phyloP scores from a whole-genome alignment of 1,140 invertebrate species.

The Acyrthosiphon pisum region DNA sequence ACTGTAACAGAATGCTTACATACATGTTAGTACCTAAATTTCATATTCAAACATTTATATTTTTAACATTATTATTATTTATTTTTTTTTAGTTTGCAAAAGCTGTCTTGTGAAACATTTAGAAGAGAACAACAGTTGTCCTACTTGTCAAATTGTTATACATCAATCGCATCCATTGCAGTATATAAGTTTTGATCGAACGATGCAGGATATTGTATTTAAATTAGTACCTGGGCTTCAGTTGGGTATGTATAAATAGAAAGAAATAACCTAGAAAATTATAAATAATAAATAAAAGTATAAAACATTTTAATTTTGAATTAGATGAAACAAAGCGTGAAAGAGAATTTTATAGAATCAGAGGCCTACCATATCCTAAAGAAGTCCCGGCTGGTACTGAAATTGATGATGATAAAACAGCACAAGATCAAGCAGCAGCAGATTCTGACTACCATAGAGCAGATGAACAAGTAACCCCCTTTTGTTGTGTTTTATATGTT shows the following conservation, averaged over 20 bases:
- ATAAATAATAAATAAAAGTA: not conserved
- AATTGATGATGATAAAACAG: slow-evolving; percentile 71
- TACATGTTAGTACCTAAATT: slow-evolving; percentile 80
- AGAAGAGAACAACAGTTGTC: slow-evolving; percentile 96
- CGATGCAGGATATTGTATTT: slow-evolving; percentile 98
- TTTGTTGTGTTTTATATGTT: not conserved
- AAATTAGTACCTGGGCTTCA: slow-evolving; percentile 93
- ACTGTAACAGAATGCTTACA: slow-evolving; percentile 97
- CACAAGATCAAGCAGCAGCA: slow-evolving; percentile 71
- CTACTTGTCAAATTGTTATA: slow-evolving; percentile 94
- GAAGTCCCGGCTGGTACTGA: slow-evolving; percentile 76
- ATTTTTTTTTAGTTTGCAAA: slow-evolving; percentile 82
- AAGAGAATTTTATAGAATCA: slow-evolving; percentile 83
- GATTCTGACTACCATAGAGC: slow-evolving; percentile 91
- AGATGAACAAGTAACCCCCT: slow-evolving; percentile 83
- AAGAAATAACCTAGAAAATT: not conserved
- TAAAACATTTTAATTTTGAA: not conserved
- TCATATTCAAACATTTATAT: slow-evolving; percentile 19
- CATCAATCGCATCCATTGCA: slow-evolving; percentile 97
- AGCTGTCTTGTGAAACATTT: slow-evolving; percentile 97
- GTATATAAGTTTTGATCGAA: slow-evolving; percentile 96
- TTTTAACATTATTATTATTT: slow-evolving; percentile 34
- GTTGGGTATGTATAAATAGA: slow-evolving; percentile 71
- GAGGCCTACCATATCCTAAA: slow-evolving; percentile 87
- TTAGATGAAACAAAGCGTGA: slow-evolving; percentile 87